phyloP scores from a whole-genome alignment of 2,888 invertebrate genomes.

The Tromatobia lineatoria region DNA sequence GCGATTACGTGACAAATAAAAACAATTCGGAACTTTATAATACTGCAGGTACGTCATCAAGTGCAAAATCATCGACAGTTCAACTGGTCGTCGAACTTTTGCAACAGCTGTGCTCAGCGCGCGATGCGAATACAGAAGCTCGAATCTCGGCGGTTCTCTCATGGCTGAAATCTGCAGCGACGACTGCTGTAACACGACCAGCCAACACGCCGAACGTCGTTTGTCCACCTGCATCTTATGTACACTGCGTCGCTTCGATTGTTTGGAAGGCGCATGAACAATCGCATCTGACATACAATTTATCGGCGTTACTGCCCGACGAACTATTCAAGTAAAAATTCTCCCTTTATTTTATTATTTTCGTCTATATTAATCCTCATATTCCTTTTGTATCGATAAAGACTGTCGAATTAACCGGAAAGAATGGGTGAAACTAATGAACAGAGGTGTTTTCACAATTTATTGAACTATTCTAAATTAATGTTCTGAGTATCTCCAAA shows the following conservation, averaged over 20 bases:
- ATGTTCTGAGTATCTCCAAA: too few species aligned
- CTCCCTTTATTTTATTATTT: too few species aligned
- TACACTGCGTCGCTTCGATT: constrained; percentile 94
- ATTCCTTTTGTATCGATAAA: background rate
- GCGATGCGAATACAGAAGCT: constrained; percentile 87
- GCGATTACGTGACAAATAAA: background rate
- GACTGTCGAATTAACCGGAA: too few species aligned
- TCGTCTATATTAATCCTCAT: background rate
- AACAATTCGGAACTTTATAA: constrained; percentile 1
- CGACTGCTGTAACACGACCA: constrained; percentile 84
- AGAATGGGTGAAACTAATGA: too few species aligned
- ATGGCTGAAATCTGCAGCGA: constrained; percentile 90
- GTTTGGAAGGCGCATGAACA: constrained; percentile 91
- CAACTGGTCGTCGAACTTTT: constrained; percentile 93
- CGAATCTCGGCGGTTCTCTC: constrained; percentile 90
- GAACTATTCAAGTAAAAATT: constrained; percentile 90
- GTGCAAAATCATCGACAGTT: constrained; percentile 82
- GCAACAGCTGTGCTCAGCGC: constrained; percentile 91
- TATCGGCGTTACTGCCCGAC: constrained; percentile 90
- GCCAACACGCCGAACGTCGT: constrained; percentile 73
- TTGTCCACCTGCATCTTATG: constrained; percentile 87
- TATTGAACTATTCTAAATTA: too few species aligned
- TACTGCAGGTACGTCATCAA: constrained; percentile 73
- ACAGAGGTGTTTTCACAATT: too few species aligned
- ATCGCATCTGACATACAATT: constrained; percentile 87